Percentiles rank a stretch among this genome's conserved stretches.
These are phyloP conservation scores for Eupelmus urozonus DNA, from an alignment of 2,888 invertebrate genomes.

Conservation along the genomic window DNA sequence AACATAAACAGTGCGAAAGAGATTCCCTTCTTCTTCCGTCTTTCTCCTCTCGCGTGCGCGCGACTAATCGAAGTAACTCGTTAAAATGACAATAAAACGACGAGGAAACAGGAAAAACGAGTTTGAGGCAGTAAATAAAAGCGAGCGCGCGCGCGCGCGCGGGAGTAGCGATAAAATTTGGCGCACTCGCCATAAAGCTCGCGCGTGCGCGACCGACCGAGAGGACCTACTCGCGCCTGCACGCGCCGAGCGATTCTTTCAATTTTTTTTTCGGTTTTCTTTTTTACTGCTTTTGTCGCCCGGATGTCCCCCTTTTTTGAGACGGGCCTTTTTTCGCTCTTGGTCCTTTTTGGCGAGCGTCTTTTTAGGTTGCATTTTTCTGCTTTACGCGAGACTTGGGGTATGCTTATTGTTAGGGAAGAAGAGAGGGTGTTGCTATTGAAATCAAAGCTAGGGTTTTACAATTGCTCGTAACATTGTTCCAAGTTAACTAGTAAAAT, in stretches of 20 bases:
- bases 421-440: too few species aligned
- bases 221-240: conserved; percentile 5
- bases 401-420: too few species aligned
- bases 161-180: conserved; percentile 56
- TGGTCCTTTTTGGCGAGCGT: background rate
- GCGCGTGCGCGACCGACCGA: conserved; percentile 3
- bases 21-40: conserved; percentile 16
- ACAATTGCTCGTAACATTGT: too few species aligned
- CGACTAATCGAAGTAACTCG: conserved; percentile 53
- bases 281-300: conserved; percentile 37
- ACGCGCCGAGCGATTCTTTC: too few species aligned
- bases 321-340: background rate
- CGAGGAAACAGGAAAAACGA: conserved; percentile 63
- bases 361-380: background rate
- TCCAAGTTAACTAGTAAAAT: too few species aligned
- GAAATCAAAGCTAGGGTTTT: too few species aligned
- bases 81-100: conserved; percentile 56
- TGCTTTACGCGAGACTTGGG: too few species aligned
- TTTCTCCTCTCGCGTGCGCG: conserved; percentile 29
- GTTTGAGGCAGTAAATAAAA: conserved; percentile 58
- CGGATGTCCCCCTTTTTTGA: background rate
- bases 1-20: conserved; percentile 54
- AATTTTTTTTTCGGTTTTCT: too few species aligned
- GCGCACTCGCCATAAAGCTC: conserved; percentile 49
- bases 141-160: conserved; percentile 21